Evolutionary conservation across 2,113 vertebrate species (phyloP), one percentile per base, ranked within the genome.

Genomic region (Myanophis thanlyinensis): DNA sequence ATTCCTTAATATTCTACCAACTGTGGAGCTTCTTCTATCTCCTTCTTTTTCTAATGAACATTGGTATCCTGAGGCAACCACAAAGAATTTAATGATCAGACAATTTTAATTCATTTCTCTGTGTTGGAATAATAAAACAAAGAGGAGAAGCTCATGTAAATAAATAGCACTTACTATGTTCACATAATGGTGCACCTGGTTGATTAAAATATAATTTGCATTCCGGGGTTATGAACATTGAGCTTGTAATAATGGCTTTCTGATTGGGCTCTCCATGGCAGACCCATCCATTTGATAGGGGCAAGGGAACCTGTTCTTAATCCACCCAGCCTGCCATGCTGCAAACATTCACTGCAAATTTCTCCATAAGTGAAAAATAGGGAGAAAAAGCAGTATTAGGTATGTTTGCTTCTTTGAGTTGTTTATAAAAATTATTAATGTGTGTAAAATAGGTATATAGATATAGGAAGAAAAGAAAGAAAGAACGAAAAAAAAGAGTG

Each of bases 51-150:
- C n/a, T 87, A 22, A 35, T 85, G 84, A 73, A 40, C 0, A 0
- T 6, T 62, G 30, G 35, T 49, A 80, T 40, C 90, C 73, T 85
- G 48, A 73, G 89, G 92, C 85, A 92, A 46, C 44, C n/a, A 35
- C 2, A 5, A n/a, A 54, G 4, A n/a, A 15, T 9, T 2, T 12
- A 0, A 4, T 1, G 8, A 49, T 35, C 40, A 5, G 0, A 84
- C 47, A 59, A 87, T 59, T 49, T 85, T 56, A 59, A 67, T 85
- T 44, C 2, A 1, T 49, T 85, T 90, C 9, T 52, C 5, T 3
- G 18, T 1, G 8, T 10, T 89, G 40, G 7, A 87, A 35, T 0
- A 12, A 90, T 47, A 56, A 80, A 53, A 18, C 3, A 15, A 48
- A 30, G 35, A 54, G 12, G 25, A 73, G 18, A n/a, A 46, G 8